phyloP scores from a whole-genome alignment of 2,888 invertebrate genomes.

The Pegoplata infirma region DNA sequence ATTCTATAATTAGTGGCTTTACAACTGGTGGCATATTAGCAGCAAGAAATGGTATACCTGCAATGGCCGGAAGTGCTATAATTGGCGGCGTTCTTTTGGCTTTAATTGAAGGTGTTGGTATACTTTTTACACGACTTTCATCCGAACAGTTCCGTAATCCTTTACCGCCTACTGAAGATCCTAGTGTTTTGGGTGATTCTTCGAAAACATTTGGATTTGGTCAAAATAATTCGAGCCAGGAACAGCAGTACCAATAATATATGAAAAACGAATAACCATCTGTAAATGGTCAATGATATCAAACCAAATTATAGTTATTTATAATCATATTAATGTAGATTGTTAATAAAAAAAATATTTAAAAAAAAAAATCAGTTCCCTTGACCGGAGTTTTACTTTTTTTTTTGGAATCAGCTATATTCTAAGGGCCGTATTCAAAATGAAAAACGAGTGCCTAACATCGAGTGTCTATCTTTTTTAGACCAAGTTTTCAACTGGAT shows the following conservation, averaged over 20 bases:
- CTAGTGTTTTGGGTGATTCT: slow-evolving; percentile 85
- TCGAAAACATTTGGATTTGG: slow-evolving; percentile 75
- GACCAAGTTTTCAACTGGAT: too few relatives aligned
- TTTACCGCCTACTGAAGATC: slow-evolving; percentile 87
- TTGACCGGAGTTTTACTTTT: too few relatives aligned
- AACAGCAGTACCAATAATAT: slow-evolving; percentile 75
- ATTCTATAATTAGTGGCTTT: slow-evolving; percentile 95
- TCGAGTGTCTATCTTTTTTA: too few relatives aligned
- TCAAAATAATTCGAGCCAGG: slow-evolving; percentile 66
- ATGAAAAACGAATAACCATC: slow-evolving; percentile 17
- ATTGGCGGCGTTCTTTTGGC: slow-evolving; percentile 97
- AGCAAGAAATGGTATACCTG: slow-evolving; percentile 93
- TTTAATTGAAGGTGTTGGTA: slow-evolving; percentile 97
- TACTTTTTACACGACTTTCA: slow-evolving; percentile 92
- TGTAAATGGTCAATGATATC: too few relatives aligned
- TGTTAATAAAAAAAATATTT: too few relatives aligned
- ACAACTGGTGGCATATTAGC: slow-evolving; percentile 97
- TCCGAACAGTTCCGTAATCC: slow-evolving; percentile 96
- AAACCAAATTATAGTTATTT: neutral
- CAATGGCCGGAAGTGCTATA: slow-evolving; percentile 96
- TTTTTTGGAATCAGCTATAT: too few relatives aligned
- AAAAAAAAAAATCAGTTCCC: too few relatives aligned
- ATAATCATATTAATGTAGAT: too few relatives aligned
- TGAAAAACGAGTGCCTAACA: too few relatives aligned
- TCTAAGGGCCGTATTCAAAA: too few relatives aligned